phyloP scores from a whole-genome alignment of 1,140 invertebrate genomes.

The Sipha flava region DNA sequence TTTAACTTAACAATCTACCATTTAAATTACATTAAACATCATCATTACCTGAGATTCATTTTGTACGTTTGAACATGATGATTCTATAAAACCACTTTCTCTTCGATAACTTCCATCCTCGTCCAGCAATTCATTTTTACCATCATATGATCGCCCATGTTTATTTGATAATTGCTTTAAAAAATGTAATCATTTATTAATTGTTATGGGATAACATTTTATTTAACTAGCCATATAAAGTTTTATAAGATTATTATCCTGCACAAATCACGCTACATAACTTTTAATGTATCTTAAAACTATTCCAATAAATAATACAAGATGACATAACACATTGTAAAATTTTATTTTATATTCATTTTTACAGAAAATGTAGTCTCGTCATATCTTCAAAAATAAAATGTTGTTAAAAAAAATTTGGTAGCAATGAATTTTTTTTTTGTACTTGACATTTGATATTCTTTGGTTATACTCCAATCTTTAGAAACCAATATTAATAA shows the following conservation, averaged over 20 bases:
- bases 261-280: neutral
- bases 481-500: too few relatives aligned
- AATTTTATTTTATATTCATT: neutral
- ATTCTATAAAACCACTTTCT: conserved; percentile 23
- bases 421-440: neutral
- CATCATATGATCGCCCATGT: conserved; percentile 6
- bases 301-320: neutral
- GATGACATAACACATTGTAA: neutral
- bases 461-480: too few relatives aligned
- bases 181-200: neutral
- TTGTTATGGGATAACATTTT: neutral
- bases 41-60: conserved; percentile 19
- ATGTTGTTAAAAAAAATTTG: neutral
- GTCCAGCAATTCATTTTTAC: conserved; percentile 11
- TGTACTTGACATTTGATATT: too few relatives aligned
- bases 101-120: neutral
- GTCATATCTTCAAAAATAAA: neutral
- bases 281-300: neutral
- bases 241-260: neutral
- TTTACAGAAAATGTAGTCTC: neutral
- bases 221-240: neutral
- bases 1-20: too few relatives aligned
- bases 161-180: conserved; percentile 23
- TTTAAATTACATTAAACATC: too few relatives aligned
- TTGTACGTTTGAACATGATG: conserved; percentile 1